phyloP scores from a whole-genome alignment of 2,888 invertebrate species.

The Clanis bilineata region DNA sequence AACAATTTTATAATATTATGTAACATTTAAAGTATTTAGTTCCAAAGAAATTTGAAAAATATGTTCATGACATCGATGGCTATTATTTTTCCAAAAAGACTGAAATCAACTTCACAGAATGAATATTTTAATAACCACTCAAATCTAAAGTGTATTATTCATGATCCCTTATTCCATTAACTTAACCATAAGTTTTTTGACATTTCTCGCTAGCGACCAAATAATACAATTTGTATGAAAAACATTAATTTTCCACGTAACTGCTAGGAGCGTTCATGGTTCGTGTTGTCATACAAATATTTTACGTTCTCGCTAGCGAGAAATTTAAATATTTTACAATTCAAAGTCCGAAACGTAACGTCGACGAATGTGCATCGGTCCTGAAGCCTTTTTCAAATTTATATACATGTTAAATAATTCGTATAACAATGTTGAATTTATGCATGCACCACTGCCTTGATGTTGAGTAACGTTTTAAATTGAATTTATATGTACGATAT shows the following conservation, averaged over 20 bases:
- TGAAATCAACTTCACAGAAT: conserved; percentile 25
- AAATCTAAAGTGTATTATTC: too few species aligned
- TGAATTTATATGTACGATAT: conserved; percentile 53
- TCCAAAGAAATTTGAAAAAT: conserved; percentile 33
- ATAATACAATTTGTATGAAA: too few species aligned
- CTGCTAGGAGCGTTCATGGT: too few species aligned
- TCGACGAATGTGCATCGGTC: conserved; percentile 10
- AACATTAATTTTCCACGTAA: too few species aligned
- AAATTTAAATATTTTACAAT: too few species aligned
- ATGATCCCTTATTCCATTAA: too few species aligned
- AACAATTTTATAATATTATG: conserved; percentile 17
- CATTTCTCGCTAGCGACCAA: too few species aligned
- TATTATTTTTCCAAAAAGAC: conserved; percentile 34
- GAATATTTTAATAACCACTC: conserved; percentile 20
- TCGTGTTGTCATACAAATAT: too few species aligned
- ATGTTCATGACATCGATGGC: conserved; percentile 24
- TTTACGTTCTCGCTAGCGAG: too few species aligned
- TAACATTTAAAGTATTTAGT: conserved; percentile 25
- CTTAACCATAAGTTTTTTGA: too few species aligned
- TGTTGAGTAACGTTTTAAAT: conserved; percentile 55
- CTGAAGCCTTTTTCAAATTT: conserved; percentile 43
- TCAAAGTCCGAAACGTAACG: not conserved
- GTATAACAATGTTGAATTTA: conserved; percentile 52
- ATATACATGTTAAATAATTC: conserved; percentile 46
- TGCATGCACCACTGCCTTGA: conserved; percentile 72